Evolutionary conservation across 2,797 vertebrate genomes (phyloP).

Genomic region (Ptychobarbus kaznakovi): DNA sequence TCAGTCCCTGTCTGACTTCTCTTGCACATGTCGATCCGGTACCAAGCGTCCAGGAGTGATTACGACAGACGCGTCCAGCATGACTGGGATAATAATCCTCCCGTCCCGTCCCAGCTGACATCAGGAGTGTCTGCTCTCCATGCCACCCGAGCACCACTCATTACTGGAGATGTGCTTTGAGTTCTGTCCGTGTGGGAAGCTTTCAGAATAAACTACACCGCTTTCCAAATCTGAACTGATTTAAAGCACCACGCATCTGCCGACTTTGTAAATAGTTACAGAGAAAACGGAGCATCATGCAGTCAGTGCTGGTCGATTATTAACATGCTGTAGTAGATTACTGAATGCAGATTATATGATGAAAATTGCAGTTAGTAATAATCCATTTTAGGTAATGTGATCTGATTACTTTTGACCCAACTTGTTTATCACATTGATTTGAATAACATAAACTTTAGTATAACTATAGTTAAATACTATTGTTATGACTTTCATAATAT

Average conservation of each 20-base stretch:
- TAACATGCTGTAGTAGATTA: neutral
- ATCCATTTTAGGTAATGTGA: too few relatives aligned
- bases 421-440: too few relatives aligned
- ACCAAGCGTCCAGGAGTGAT: constrained; percentile 79
- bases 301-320: neutral
- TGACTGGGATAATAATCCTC: constrained; percentile 55
- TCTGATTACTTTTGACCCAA: too few relatives aligned
- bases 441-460: too few relatives aligned
- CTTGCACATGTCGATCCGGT: constrained; percentile 58
- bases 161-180: constrained; percentile 61
- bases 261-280: neutral
- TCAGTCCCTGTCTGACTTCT: neutral
- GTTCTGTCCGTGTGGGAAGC: constrained; percentile 19
- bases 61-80: constrained; percentile 70
- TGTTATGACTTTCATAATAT: too few relatives aligned
- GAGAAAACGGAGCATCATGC: too few relatives aligned
- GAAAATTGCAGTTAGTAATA: neutral
- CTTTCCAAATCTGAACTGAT: neutral
- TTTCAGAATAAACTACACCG: neutral
- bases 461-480: too few relatives aligned
- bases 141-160: constrained; percentile 57
- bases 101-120: constrained; percentile 84
- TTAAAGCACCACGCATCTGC: neutral
- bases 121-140: constrained; percentile 75
- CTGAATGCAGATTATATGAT: neutral